Base-by-base conservation (phyloP, 2,888 invertebrate species). In the Escarpia spicata region DNA sequence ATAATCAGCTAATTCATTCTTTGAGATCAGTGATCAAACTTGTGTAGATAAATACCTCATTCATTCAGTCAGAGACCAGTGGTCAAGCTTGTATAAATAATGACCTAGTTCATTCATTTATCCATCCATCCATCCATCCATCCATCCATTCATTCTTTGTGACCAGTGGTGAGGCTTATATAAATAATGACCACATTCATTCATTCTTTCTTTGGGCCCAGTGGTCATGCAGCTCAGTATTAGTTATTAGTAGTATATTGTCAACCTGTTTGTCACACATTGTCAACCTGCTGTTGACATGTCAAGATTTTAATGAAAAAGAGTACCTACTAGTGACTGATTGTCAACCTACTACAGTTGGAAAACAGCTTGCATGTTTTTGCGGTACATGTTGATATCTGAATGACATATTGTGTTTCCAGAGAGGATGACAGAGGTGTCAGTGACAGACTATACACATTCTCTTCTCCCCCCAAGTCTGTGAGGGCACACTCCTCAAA, bases 381-480 rank as follows among this genome's bases (percentile, higher is more conserved):
- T 15, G 9, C 0, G 15, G 52, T 52, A 52, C 9, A 52, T 9
- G 8, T 15, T 15, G 15, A 75, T 75, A 26, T 75, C 19, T 3
- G 6, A 75, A 6, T 75, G 15, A 26, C 75, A 60, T 26, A n/a
- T 90, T 93, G 91, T 91, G 10, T 89, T 93, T 94, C 15, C 93
- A 95, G 95, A 43, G 95, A 95, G 31, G 94, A 94, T 9, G 93
- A 94, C 10, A 94, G 94, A 89, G 93, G 37, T 44, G 91, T 58
- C 0, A 75, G 12, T 31, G 43, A 90, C n/a, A 31, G 75, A n/a
- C 75, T 75, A 3, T 95, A 95, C 92, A 92, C 95, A 92, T 95
- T 95, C 94, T 94, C 94, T 9, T 95, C 95, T 4, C 95, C 94
- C 26, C 96, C 96, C 0, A 95, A 95, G 94, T 75, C 75, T 19